Evolutionary conservation across 2,113 vertebrate species (phyloP).

Genomic region (Dolichotis patagonum): DNA sequence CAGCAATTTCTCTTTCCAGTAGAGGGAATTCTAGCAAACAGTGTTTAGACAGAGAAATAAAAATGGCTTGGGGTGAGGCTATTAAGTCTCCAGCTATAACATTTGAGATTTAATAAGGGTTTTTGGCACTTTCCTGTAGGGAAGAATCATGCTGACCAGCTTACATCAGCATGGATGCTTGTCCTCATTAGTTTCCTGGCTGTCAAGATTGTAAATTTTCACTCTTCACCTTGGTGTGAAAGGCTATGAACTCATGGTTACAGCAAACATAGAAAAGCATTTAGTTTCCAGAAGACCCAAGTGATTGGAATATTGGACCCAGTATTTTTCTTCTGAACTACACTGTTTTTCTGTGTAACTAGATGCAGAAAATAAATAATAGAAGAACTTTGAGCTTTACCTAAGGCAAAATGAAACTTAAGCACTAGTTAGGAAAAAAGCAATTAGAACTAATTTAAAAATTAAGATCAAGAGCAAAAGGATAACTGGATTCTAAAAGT

Average conservation of each 20-base stretch:
- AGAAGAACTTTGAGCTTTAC: neutral
- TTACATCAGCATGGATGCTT: slow-evolving; percentile 60
- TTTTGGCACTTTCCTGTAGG: slow-evolving; percentile 60
- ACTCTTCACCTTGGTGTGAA: slow-evolving; percentile 55
- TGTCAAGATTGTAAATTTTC: slow-evolving; percentile 50
- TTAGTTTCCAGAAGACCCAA: slow-evolving; percentile 63
- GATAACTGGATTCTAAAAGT: neutral
- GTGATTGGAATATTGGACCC: slow-evolving; percentile 48
- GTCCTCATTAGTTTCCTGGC: slow-evolving; percentile 60
- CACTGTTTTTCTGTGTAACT: neutral
- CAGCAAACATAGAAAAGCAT: slow-evolving; percentile 19
- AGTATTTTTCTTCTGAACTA: slow-evolving; percentile 55
- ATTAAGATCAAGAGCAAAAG: neutral
- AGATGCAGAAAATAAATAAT: neutral
- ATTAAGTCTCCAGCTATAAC: slow-evolving; percentile 61
- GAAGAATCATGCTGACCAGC: slow-evolving; percentile 20
- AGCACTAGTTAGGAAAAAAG: slow-evolving; percentile 12
- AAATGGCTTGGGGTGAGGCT: slow-evolving; percentile 64
- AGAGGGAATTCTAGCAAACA: slow-evolving; percentile 56
- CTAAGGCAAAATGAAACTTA: slow-evolving; percentile 22
- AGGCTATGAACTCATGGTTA: neutral
- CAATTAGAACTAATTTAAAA: slow-evolving; percentile 29
- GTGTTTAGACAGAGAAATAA: slow-evolving; percentile 70
- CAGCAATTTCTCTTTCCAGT: slow-evolving; percentile 67
- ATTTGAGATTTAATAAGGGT: slow-evolving; percentile 69